Conservation (phyloP, 2,888 invertebrate species). For the Leptodirus hochenwartii region DNA sequence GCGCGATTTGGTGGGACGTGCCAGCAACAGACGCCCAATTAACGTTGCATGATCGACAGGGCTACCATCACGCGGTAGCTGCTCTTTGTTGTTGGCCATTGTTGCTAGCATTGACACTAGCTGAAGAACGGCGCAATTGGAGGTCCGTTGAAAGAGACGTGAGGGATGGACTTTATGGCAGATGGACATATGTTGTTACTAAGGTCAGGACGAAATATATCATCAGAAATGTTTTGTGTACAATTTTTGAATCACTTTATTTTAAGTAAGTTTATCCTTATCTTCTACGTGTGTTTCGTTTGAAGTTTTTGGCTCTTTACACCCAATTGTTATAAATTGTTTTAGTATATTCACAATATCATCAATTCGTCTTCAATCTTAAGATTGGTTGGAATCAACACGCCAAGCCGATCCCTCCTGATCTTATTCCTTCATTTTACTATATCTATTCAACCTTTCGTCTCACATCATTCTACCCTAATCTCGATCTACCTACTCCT, state of each 20-base stretch:
- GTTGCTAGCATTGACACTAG: slow-evolving; percentile 40
- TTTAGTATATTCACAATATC: no score
- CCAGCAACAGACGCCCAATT: slow-evolving; percentile 57
- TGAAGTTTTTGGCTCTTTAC: not conserved
- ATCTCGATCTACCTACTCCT: no score
- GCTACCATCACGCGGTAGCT: slow-evolving; percentile 74
- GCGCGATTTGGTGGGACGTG: slow-evolving; percentile 81
- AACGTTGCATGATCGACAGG: slow-evolving; percentile 57
- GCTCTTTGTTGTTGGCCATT: slow-evolving; percentile 65
- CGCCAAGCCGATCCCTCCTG: no score
- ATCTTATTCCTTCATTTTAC: slow-evolving; percentile 2
- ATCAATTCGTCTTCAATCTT: not conserved
- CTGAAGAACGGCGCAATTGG: slow-evolving; percentile 36
- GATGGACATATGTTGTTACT: slow-evolving; percentile 57
- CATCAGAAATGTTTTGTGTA: not conserved
- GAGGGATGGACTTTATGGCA: slow-evolving; percentile 59
- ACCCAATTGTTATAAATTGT: not conserved
- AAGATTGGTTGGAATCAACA: no score
- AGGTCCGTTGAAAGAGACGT: slow-evolving; percentile 63
- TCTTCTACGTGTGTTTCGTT: not conserved
- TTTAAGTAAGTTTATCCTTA: slow-evolving; percentile 7
- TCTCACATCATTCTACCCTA: no score
- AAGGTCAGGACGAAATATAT: slow-evolving; percentile 39
- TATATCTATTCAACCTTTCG: no score
- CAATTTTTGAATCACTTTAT: slow-evolving; percentile 5